phyloP scores from a whole-genome alignment of 2,888 invertebrate genomes.

The Leucoma salicis region DNA sequence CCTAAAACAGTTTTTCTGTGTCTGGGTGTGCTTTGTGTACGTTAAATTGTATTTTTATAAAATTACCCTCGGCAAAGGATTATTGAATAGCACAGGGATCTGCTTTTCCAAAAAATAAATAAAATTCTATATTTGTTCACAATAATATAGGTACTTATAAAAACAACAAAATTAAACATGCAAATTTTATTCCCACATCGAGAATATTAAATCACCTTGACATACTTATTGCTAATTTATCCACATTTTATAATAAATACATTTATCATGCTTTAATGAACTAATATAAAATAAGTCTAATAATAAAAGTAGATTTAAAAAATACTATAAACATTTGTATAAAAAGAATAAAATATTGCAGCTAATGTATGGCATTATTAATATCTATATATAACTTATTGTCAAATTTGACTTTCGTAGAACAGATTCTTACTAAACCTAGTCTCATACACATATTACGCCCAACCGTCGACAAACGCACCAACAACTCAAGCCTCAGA shows the following conservation, averaged over 20 bases:
- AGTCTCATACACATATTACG: no score
- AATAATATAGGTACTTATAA: background rate
- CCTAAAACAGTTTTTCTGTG: no score
- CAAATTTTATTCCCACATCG: slow-evolving; percentile 33
- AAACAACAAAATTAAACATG: slow-evolving; percentile 29
- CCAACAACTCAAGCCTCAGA: no score
- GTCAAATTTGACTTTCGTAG: background rate
- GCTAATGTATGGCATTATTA: slow-evolving; percentile 72
- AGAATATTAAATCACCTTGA: slow-evolving; percentile 32
- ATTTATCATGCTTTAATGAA: slow-evolving; percentile 21
- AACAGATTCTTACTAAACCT: no score
- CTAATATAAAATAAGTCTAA: slow-evolving; percentile 10
- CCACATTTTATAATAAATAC: slow-evolving; percentile 33
- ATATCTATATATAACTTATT: slow-evolving; percentile 23
- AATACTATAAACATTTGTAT: slow-evolving; percentile 43
- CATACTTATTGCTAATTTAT: slow-evolving; percentile 20
- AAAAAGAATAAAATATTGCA: slow-evolving; percentile 57
- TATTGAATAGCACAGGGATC: no score
- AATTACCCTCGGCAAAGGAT: no score
- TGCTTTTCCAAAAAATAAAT: no score
- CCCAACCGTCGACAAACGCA: no score
- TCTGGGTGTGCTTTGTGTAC: no score
- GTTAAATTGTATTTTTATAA: no score
- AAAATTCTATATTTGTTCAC: no score
- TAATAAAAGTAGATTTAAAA: slow-evolving; percentile 19